Conservation (phyloP, 35 echinoderm and acorn worm species). For the Ophiothrix spiculata region DNA sequence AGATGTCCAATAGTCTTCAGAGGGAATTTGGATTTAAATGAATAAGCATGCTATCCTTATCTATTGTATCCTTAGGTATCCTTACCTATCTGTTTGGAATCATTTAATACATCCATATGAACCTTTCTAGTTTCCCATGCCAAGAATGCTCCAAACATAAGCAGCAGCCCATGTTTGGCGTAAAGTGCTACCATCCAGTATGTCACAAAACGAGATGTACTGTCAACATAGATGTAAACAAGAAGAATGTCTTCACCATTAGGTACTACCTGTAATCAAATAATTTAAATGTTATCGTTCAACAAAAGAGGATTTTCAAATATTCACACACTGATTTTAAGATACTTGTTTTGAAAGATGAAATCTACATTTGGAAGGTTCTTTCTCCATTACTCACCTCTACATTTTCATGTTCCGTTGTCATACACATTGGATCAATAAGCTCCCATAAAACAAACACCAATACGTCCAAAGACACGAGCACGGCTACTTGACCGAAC, state of each 20-base stretch:
- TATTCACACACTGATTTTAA: too few relatives aligned
- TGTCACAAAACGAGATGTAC: neutral
- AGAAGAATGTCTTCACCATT: neutral
- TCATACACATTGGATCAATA: neutral
- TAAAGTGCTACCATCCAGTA: slow-evolving; percentile 33
- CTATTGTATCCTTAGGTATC: too few relatives aligned
- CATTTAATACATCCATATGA: slow-evolving; percentile 50
- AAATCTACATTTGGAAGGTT: too few relatives aligned
- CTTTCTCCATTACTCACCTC: too few relatives aligned
- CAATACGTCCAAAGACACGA: neutral
- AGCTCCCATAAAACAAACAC: neutral
- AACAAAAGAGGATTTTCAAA: too few relatives aligned
- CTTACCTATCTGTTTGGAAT: slow-evolving; percentile 75
- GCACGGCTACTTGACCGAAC: neutral
- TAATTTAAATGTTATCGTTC: too few relatives aligned
- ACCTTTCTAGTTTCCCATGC: slow-evolving; percentile 76
- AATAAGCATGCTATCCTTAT: too few relatives aligned
- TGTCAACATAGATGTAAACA: neutral
- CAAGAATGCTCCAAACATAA: slow-evolving; percentile 72
- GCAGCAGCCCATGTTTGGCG: slow-evolving; percentile 30
- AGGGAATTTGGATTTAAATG: too few relatives aligned
- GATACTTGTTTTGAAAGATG: too few relatives aligned
- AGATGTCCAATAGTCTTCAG: too few relatives aligned
- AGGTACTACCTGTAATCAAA: neutral
- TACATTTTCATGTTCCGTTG: neutral